Percentiles rank a stretch among this genome's conserved stretches.
Evolutionary conservation across 2,888 invertebrate genomes (phyloP).

Genomic region (Dicranocentrus wangi): DNA sequence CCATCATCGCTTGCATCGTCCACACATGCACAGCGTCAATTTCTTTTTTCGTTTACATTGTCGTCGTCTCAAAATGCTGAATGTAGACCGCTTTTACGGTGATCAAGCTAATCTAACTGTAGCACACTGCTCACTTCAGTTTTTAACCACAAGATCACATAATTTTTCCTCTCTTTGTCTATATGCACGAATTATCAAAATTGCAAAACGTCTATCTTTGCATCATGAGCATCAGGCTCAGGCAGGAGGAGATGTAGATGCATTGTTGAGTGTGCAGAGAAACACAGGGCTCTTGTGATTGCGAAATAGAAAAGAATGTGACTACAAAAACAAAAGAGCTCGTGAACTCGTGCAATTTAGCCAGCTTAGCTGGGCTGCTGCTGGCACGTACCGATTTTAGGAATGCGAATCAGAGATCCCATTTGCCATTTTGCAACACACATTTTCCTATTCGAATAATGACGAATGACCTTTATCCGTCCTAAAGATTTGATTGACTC

Average conservation of each 20-base stretch:
- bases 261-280: too few species aligned
- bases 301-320: too few species aligned
- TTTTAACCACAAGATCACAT: conserved; percentile 39
- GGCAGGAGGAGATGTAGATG: too few species aligned
- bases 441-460: conserved; percentile 5
- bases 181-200: conserved; percentile 39
- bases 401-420: background rate
- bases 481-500: conserved; percentile 30
- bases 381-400: conserved; percentile 19
- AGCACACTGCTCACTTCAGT: background rate
- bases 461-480: conserved; percentile 19
- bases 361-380: too few species aligned
- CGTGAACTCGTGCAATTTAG: too few species aligned
- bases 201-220: background rate
- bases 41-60: too few species aligned
- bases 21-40: too few species aligned
- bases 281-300: too few species aligned
- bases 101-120: background rate
- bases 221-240: too few species aligned
- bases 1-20: conserved; percentile 16
- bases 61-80: too few species aligned
- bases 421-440: background rate
- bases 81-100: conserved; percentile 6
- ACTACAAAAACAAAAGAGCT: too few species aligned
- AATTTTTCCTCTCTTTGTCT: conserved; percentile 28